phyloP scores from a whole-genome alignment of 1,140 invertebrate genomes.

The Zaprionus davidi region DNA sequence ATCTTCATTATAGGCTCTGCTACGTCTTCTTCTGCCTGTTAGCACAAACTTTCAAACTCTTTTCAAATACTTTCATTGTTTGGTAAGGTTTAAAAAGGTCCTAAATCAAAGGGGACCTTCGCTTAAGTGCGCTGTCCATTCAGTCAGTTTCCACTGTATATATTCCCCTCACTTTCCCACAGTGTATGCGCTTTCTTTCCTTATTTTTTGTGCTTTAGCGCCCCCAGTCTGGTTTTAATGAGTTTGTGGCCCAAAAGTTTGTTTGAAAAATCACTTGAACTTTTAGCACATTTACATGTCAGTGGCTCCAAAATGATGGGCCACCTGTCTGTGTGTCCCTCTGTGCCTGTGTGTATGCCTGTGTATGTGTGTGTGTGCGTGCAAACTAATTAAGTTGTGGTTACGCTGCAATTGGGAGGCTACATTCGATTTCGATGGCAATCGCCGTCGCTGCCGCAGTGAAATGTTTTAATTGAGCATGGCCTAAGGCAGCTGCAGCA shows the following conservation, averaged over 20 bases:
- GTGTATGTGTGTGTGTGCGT: constrained; percentile 30
- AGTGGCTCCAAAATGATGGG: constrained; percentile 68
- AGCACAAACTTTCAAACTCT: too few species aligned
- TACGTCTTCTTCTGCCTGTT: too few species aligned
- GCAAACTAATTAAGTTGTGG: constrained; percentile 7
- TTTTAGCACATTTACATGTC: constrained; percentile 82
- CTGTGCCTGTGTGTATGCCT: constrained; percentile 13
- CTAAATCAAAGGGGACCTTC: too few species aligned
- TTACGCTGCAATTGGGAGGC: constrained; percentile 37
- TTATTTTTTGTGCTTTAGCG: constrained; percentile 10
- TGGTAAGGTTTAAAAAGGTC: too few species aligned
- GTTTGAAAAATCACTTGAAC: constrained; percentile 67
- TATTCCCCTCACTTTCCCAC: not conserved
- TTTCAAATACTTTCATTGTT: too few species aligned
- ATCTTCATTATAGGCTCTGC: too few species aligned
- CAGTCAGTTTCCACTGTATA: not conserved
- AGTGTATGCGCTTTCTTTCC: constrained; percentile 9
- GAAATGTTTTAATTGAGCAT: constrained; percentile 76
- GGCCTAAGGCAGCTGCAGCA: constrained; percentile 27
- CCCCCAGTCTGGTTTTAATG: constrained; percentile 42
- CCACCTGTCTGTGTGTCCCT: constrained; percentile 59
- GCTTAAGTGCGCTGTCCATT: too few species aligned
- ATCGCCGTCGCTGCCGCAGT: constrained; percentile 39
- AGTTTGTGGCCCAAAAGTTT: constrained; percentile 55
- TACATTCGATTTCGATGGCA: constrained; percentile 59